phyloP scores from a whole-genome alignment of 2,113 vertebrate genomes.

The Raja brachyura region DNA sequence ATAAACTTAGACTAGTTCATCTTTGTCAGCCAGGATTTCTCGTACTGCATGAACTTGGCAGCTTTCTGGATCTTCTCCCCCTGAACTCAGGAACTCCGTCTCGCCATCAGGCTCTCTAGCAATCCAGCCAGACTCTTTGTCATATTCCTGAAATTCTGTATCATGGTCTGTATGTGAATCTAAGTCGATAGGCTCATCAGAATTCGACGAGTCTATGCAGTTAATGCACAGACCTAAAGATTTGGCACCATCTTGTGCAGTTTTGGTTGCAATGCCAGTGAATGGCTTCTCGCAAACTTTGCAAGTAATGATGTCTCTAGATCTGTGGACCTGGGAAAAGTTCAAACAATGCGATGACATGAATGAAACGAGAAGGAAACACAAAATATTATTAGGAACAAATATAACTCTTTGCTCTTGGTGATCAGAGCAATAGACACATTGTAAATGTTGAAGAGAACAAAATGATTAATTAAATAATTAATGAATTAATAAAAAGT shows the following conservation, averaged over 20 bases:
- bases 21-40: constrained; percentile 13
- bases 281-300: constrained; percentile 89
- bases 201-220: constrained; percentile 73
- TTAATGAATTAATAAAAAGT: not conserved
- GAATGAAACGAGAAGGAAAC: too few relatives aligned
- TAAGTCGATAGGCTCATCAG: constrained; percentile 70
- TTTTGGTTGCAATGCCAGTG: constrained; percentile 83
- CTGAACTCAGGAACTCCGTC: constrained; percentile 9
- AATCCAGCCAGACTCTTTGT: constrained; percentile 26
- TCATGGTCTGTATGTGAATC: constrained; percentile 46
- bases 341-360: not conserved
- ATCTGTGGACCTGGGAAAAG: constrained; percentile 81
- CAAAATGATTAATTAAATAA: not conserved
- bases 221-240: constrained; percentile 83
- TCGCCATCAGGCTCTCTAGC: not conserved
- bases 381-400: not conserved
- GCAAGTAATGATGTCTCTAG: constrained; percentile 84
- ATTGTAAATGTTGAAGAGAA: not conserved
- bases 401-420: not conserved
- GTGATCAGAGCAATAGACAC: not conserved
- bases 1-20: constrained; percentile 17
- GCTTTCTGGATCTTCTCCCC: not conserved
- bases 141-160: constrained; percentile 18
- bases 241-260: constrained; percentile 84
- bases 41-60: not conserved